Percentiles rank a stretch among this genome's conserved stretches.
Evolutionary conservation across 2,113 vertebrate species (phyloP).

Genomic region (Pterocles orientalis): DNA sequence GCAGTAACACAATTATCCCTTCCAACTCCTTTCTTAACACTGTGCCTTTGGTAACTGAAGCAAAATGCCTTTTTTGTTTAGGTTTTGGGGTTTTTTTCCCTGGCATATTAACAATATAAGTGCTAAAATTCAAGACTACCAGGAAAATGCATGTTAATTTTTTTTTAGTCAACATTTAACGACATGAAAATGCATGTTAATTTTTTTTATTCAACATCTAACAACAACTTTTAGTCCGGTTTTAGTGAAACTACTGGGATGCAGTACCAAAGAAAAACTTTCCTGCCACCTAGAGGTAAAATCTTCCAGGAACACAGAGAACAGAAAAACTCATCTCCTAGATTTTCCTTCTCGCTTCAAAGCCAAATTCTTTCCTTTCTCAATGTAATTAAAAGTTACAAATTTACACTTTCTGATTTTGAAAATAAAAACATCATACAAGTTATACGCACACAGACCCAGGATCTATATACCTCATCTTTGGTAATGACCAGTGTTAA

Average conservation of each 20-base stretch:
- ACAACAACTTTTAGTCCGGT: background rate
- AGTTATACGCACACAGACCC: background rate
- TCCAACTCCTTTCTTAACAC: background rate
- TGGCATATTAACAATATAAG: background rate
- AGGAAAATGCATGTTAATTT: background rate
- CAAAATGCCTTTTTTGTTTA: background rate
- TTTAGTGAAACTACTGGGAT: background rate
- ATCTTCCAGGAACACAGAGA: background rate
- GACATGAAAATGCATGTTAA: background rate
- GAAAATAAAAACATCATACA: background rate
- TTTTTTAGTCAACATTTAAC: background rate
- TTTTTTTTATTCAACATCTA: background rate
- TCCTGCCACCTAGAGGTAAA: constrained; percentile 70
- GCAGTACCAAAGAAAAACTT: background rate
- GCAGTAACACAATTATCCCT: background rate
- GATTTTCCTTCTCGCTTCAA: background rate
- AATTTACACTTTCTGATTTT: background rate
- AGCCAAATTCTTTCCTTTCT: background rate
- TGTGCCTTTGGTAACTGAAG: background rate
- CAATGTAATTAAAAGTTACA: background rate
- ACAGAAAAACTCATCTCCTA: fast-evolving
- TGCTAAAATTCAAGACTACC: background rate
- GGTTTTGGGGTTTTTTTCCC: background rate
- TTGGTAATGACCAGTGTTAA: background rate
- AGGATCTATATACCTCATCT: background rate